These are phyloP conservation scores for Eumerus sabulonum DNA, from an alignment of 2,888 invertebrate species.

Conservation along the genomic window DNA sequence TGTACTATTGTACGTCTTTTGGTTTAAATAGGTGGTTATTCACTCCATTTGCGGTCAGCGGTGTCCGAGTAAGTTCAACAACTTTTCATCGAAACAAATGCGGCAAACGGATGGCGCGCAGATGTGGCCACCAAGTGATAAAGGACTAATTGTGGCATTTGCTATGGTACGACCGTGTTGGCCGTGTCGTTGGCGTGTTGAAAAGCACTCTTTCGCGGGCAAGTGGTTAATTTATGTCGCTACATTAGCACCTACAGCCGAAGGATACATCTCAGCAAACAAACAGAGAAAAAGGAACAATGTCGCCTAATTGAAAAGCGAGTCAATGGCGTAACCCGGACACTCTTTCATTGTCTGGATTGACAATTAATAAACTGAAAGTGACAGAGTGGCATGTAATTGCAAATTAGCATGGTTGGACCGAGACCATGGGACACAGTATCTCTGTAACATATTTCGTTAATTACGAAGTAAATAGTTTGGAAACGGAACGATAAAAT, in stretches of 20 bases:
- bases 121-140: constrained; percentile 12
- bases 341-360: constrained; percentile 1
- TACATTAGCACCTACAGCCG: constrained; percentile 22
- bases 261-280: constrained; percentile 23
- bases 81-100: constrained; percentile 42
- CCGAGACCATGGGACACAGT: neutral
- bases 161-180: neutral
- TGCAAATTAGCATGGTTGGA: constrained; percentile 47
- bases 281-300: neutral
- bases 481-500: constrained; percentile 57
- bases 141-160: constrained; percentile 35
- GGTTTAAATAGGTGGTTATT: constrained; percentile 56
- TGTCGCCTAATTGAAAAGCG: constrained; percentile 45
- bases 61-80: constrained; percentile 39
- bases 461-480: constrained; percentile 51
- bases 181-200: constrained; percentile 9
- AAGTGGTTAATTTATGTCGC: constrained; percentile 55
- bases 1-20: constrained; percentile 17
- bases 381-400: constrained; percentile 59
- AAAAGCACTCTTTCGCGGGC: constrained; percentile 32
- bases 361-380: constrained; percentile 60
- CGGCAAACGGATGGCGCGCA: constrained; percentile 7
- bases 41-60: constrained; percentile 59
- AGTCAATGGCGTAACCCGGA: neutral
- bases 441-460: constrained; percentile 41